Evolutionary conservation across 2,888 invertebrate species (phyloP), one percentile per base, ranked within the genome.

Genomic region (Idaea aversata): DNA sequence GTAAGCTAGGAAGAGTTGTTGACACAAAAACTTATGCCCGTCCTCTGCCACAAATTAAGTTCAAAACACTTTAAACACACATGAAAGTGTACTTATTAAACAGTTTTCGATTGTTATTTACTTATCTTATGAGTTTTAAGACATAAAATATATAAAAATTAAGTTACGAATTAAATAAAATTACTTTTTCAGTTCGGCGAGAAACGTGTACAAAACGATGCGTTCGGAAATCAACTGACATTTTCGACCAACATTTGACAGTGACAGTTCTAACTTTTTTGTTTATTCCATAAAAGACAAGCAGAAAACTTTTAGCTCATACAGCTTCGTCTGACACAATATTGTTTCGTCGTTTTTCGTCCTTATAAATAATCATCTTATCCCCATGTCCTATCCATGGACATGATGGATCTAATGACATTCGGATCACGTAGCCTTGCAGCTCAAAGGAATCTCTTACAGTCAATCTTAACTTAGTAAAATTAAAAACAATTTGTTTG

Each of bases 1-100:
- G 7, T 47, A 76, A 72, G 69, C 76, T 75, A 78, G 78, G 72
- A 81, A 76, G 71, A 78, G 74, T 82, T 79, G 77, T 80, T 78
- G 75, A 82, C 79, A 79, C 78, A 81, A 77, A 79, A 77, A 81
- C 74, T 72, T 72, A 47, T 10, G 47, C 47, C 47, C 47, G 47
- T 47, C 13, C 64, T 25, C 25, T 25, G 25, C 34, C 59, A 64
- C 72, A 70, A 70, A 67, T 5, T 36, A 66, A 72, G 70, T 66
- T 68, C 71, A 47, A 47, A 47, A 13, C 4, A 47, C 47, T 47
- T 13, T 7, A 47, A 47, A 47, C 47, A 47, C 47, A 47, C 10
- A 13, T 13, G 4, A 47, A 47, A 47, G 47, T 47, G 47, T 47
- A 47, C 4, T 10, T 7, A 4, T 47, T 5, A 47, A 13, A 47